phyloP scores from a whole-genome alignment of 2,888 invertebrate genomes.

The Drosophila formosana region DNA sequence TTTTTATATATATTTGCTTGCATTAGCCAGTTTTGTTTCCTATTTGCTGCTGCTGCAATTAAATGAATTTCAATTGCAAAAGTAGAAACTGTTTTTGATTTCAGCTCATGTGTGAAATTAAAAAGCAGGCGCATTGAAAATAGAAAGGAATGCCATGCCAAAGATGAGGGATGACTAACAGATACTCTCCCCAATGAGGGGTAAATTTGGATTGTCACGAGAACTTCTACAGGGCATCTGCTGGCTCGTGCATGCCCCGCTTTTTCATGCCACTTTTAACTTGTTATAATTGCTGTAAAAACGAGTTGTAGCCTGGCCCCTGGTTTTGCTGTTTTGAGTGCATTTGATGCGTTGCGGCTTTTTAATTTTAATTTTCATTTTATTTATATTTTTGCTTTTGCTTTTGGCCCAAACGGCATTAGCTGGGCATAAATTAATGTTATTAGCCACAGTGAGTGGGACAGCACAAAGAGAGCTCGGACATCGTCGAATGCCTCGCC shows the following conservation, averaged over 20 bases:
- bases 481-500: neutral
- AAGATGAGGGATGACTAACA: neutral
- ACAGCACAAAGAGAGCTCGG: neutral
- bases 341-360: conserved; percentile 37
- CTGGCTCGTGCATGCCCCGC: neutral
- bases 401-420: conserved; percentile 18
- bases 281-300: conserved; percentile 17
- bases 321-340: conserved; percentile 21
- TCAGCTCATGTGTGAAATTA: conserved; percentile 72
- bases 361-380: conserved; percentile 14
- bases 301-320: neutral
- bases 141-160: conserved; percentile 7
- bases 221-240: neutral
- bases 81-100: conserved; percentile 53
- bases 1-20: neutral
- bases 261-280: neutral
- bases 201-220: no score
- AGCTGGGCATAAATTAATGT: conserved; percentile 64
- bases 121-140: conserved; percentile 51
- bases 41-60: conserved; percentile 25
- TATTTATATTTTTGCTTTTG: conserved; percentile 15
- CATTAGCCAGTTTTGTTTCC: conserved; percentile 17
- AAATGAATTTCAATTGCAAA: conserved; percentile 55
- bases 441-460: conserved; percentile 24
- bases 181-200: conserved; percentile 6